Evolutionary conservation across 2,797 vertebrate genomes (phyloP).

Genomic region (Cuculus canorus): DNA sequence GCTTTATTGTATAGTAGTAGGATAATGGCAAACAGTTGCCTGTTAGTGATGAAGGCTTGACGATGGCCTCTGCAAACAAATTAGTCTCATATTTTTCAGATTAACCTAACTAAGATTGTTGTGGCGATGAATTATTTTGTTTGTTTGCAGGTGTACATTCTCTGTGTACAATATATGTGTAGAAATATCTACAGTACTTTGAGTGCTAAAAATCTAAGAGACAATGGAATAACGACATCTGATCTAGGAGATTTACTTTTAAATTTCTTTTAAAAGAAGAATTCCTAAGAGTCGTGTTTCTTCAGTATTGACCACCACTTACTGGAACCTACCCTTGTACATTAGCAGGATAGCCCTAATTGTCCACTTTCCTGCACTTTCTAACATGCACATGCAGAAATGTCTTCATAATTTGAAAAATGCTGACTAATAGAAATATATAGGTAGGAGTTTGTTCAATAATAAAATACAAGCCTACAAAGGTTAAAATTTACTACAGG

Average conservation of each 20-base stretch:
- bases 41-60: background rate
- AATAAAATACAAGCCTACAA: background rate
- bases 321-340: background rate
- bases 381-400: background rate
- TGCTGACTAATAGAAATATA: background rate
- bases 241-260: background rate
- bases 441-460: background rate
- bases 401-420: background rate
- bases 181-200: background rate
- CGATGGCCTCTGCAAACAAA: background rate
- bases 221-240: background rate
- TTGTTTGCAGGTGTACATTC: background rate
- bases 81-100: background rate
- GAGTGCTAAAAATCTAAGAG: background rate
- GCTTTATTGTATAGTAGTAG: background rate
- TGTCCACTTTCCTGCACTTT: background rate
- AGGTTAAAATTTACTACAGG: background rate
- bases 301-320: background rate
- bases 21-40: background rate
- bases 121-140: background rate
- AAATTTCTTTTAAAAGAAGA: background rate
- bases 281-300: background rate
- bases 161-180: background rate
- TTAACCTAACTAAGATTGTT: background rate
- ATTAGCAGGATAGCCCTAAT: background rate